These are phyloP conservation scores for Rhegmatorhina hoffmannsi DNA, from an alignment of 2,113 vertebrate genomes.

Conservation along the genomic window DNA sequence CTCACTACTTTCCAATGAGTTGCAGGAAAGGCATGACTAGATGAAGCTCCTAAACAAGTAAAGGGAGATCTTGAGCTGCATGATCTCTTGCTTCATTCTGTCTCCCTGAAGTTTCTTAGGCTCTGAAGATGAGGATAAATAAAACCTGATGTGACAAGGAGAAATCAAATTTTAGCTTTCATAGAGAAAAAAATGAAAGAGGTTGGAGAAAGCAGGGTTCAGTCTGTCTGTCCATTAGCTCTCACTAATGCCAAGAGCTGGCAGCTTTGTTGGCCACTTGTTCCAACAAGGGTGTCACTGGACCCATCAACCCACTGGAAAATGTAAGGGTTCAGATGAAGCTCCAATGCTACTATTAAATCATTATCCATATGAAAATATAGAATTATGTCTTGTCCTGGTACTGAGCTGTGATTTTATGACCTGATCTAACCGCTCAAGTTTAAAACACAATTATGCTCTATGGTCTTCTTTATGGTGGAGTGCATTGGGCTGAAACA, in stretches of 20 bases:
- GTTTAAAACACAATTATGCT: background rate
- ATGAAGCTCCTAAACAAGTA: background rate
- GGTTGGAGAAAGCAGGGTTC: background rate
- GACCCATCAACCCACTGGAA: background rate
- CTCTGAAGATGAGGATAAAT: background rate
- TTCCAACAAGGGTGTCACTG: background rate
- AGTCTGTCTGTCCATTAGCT: background rate
- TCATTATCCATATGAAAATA: background rate
- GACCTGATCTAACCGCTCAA: fast-evolving
- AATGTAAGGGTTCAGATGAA: background rate
- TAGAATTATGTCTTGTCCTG: background rate
- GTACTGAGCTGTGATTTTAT: background rate
- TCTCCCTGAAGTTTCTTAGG: background rate
- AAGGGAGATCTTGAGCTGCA: background rate
- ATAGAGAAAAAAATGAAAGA: background rate
- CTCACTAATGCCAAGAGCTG: background rate
- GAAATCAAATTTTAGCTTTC: background rate
- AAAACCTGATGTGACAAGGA: background rate
- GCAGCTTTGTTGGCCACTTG: background rate
- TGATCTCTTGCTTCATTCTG: background rate
- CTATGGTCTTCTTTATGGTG: fast-evolving
- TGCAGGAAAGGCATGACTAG: background rate
- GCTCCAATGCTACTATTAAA: background rate
- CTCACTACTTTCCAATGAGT: background rate
- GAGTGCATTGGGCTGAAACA: background rate